Base-by-base conservation (phyloP, 2,888 invertebrate species). In the Mesorhabditis belari region DNA sequence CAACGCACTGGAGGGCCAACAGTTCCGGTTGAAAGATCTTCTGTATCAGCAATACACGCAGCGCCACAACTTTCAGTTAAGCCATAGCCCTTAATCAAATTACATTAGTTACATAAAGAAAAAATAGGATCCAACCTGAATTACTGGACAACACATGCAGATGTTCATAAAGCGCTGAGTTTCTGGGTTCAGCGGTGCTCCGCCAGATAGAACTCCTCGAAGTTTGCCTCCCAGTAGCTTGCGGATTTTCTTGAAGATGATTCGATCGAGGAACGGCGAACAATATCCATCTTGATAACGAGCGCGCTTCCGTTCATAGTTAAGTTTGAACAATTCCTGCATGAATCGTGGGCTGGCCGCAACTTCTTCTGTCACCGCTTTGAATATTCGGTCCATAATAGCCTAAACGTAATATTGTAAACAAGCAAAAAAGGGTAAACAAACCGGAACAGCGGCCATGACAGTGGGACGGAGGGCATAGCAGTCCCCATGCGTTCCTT, bases 21-120 rank as follows among this genome's bases (percentile, higher is more conserved):
- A 77, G 91, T 87, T 25, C 92, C 93, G 35, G 87, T 87, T 52
- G 86, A 86, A 76, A 87, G 82, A 82, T 90, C 90, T 77, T 85
- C 80, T 59, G 72, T 66, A 58, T 74, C 73, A 51, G 73, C 69
- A 5, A 82, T 71, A n/a, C 82, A 80, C 24, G 93, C 93, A 77
- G 91, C 90, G 0, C 94, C 92, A 70, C 90, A 90, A n/a, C 94
- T 93, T 86, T 96, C 96, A 0, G 96, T 96, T 64, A 96, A 87
- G 2, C 95, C 96, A 84, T 96, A 96, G 57, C 95, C 96, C 81
- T 71, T 26, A 9, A 17, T 9, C 17, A 27, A 21, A n/a, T 26
- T n/a, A 25, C 25, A 24, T 27, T n/a, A 2, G 12, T 24, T 25
- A n/a, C 9, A 51, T 19, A 12, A 21, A 51, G 12, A 51, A 51